Conservation (phyloP, 2,888 invertebrate genomes). For the Euspilapteryx auroguttella region DNA sequence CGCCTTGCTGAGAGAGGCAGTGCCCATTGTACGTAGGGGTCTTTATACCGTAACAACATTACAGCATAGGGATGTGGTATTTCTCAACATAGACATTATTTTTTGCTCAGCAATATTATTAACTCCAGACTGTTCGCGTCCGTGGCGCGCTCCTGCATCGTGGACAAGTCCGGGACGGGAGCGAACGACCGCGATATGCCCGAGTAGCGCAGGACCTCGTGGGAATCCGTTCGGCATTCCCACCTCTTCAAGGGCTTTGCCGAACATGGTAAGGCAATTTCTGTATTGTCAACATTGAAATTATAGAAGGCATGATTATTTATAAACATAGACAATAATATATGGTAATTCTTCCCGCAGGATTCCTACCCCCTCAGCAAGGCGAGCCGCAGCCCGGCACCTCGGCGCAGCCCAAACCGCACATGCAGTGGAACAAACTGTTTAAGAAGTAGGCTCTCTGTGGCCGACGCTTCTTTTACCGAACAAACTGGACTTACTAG, state of each 20-base stretch:
- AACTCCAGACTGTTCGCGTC: constrained; percentile 86
- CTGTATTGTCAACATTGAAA: no score
- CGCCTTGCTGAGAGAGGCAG: no score
- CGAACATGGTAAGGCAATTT: constrained; percentile 31
- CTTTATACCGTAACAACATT: no score
- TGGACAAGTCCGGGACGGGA: constrained; percentile 71
- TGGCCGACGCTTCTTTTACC: no score
- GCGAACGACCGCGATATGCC: constrained; percentile 66
- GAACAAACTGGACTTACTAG: no score
- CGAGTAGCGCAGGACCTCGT: constrained; percentile 61
- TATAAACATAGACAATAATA: background rate
- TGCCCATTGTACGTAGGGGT: no score
- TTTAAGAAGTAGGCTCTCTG: constrained; percentile 44
- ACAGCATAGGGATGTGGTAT: no score
- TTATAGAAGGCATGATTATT: background rate
- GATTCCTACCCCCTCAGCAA: constrained; percentile 8
- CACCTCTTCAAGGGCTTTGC: constrained; percentile 25
- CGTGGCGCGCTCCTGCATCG: constrained; percentile 94
- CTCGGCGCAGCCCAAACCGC: constrained; percentile 15
- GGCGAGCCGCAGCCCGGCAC: constrained; percentile 10
- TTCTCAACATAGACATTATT: no score
- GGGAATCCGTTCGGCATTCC: constrained; percentile 41
- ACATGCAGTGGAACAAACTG: constrained; percentile 35
- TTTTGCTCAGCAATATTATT: no score
- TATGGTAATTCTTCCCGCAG: constrained; percentile 2